phyloP scores from a whole-genome alignment of 2,113 vertebrate species.

The Pteronura brasiliensis region DNA sequence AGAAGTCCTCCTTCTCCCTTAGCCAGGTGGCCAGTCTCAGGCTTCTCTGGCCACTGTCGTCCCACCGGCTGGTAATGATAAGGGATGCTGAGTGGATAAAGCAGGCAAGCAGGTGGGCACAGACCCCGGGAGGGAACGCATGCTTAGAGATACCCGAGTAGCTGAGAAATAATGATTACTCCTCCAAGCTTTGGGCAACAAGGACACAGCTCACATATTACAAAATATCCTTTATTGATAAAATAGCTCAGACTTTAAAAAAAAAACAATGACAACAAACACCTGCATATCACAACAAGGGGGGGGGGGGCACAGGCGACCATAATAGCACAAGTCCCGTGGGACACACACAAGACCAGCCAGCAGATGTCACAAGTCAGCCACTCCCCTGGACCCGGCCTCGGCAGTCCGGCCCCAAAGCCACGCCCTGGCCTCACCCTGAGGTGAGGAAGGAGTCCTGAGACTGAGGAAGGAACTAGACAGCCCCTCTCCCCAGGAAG shows the following conservation, averaged over 20 bases:
- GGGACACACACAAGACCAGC: neutral
- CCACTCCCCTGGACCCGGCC: neutral
- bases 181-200: neutral
- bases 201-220: slow-evolving; percentile 63
- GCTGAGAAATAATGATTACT: neutral
- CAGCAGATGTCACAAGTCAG: neutral
- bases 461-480: neutral
- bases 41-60: neutral
- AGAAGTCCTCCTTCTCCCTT: neutral
- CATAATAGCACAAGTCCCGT: neutral
- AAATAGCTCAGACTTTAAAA: slow-evolving; percentile 68
- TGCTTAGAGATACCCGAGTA: neutral
- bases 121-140: neutral
- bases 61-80: neutral
- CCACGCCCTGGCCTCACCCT: neutral
- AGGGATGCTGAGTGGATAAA: neutral
- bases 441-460: neutral
- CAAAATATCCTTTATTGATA: slow-evolving; percentile 79
- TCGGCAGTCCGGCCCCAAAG: neutral
- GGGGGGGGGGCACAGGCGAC: neutral
- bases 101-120: neutral
- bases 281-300: slow-evolving; percentile 26
- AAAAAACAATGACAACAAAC: slow-evolving; percentile 27
- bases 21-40: neutral
- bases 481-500: neutral